Evolutionary conservation across 2,797 vertebrate genomes (phyloP), one percentile per base, ranked within the genome.

Genomic region (Siniperca undulata): DNA sequence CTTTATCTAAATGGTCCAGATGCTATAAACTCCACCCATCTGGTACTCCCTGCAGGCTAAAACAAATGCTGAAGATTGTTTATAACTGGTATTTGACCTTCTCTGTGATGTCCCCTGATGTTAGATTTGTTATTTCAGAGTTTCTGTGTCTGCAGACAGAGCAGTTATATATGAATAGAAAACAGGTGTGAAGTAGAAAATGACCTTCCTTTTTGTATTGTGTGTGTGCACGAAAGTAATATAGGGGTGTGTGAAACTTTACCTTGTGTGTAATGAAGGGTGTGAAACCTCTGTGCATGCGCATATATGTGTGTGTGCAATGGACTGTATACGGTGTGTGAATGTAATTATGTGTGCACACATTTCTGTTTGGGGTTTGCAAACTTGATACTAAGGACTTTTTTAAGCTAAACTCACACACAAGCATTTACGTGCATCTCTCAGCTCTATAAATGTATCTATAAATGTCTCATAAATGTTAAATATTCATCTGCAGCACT

Each of bases 131-230:
- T 56, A 40, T 44, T 52, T 22, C 8, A 20, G 17, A 20, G n/a
- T 24, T 24, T 80, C 64, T 80, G 73, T 89, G 40, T 84, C 82
- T 90, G 78, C 70, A 53, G 77, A 82, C 77, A 48, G 40, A 53
- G 50, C 50, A 19, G 17, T 66, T 73, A 34, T 8, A 48, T n/a
- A 64, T 24, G 61, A 77, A 84, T 9, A 7, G 50, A 36, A 30
- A 70, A 71, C 74, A 81, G 82, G 82, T 86, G 87, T 74, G 30
- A n/a, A 13, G 52, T 1, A 38, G 42, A 84, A 82, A 60, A 68
- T 89, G 90, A 89, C 89, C 89, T 71, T 83, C 16, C 20, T 65
- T 78, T 72, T 64, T 89, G 36, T 62, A 48, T 75, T 44, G 62
- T 55, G 64, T 84, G 27, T 70, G 71, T 69, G 71, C 10, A 3